A percentile compares a stretch with the other conserved stretches of the same genome.
Conservation (phyloP, 2,113 vertebrate genomes). For the Eurypyga helias region DNA sequence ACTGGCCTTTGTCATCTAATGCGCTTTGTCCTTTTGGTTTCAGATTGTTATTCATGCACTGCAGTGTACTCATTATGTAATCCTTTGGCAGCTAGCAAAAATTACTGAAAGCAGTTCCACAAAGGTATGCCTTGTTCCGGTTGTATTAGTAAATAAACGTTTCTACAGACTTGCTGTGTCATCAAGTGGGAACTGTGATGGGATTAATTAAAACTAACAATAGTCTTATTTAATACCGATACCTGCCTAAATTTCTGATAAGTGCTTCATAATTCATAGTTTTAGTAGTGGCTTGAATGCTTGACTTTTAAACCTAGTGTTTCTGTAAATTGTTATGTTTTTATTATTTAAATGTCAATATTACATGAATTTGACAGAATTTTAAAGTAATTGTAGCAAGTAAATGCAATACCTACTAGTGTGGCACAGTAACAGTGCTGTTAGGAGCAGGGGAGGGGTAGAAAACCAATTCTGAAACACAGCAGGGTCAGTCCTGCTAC, state of each 20-base stretch:
- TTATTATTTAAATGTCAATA: neutral
- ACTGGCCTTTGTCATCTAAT: constrained; percentile 6
- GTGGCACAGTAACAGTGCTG: neutral
- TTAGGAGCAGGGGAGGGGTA: neutral
- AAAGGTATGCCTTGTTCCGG: constrained; percentile 82
- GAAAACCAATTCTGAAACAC: neutral
- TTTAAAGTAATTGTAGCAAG: neutral
- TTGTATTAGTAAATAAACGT: neutral
- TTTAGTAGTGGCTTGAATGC: neutral
- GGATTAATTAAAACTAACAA: neutral
- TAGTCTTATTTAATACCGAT: neutral
- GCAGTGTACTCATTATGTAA: constrained; percentile 98
- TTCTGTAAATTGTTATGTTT: neutral
- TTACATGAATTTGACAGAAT: neutral
- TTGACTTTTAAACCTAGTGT: neutral
- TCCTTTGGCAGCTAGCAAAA: constrained; percentile 97
- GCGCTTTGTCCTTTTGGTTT: constrained; percentile 41
- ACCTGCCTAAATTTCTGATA: neutral
- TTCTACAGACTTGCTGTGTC: neutral
- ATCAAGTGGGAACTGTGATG: neutral
- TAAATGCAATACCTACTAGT: neutral
- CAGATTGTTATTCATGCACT: constrained; percentile 98
- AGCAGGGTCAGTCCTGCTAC: neutral
- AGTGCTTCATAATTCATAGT: neutral
- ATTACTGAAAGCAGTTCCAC: constrained; percentile 92